Evolutionary conservation across 1,140 invertebrate species (phyloP).

Genomic region (Brachystomella parvula): DNA sequence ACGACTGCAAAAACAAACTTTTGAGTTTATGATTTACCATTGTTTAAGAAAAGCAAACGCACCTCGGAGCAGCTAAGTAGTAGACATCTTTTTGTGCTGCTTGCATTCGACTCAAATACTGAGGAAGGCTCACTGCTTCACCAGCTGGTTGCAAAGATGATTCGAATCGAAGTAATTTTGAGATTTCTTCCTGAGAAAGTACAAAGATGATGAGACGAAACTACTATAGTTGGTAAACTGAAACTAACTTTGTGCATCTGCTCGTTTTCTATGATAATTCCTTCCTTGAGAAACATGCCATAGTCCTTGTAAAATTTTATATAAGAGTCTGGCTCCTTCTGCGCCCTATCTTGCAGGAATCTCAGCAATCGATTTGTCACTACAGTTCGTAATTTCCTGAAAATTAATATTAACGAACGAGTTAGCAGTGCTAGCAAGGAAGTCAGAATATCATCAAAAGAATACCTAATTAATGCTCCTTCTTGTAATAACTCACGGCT

Average conservation of each 20-base stretch:
- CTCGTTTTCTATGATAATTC: constrained; percentile 74
- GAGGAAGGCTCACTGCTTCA: constrained; percentile 67
- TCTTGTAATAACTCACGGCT: constrained; percentile 93
- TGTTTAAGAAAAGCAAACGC: constrained; percentile 2
- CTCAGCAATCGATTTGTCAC: constrained; percentile 75
- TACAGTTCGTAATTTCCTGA: constrained; percentile 74
- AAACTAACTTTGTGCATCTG: constrained; percentile 65
- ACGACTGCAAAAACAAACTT: constrained; percentile 55
- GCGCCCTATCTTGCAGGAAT: constrained; percentile 75
- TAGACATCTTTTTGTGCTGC: constrained; percentile 78
- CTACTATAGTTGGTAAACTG: background rate
- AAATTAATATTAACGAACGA: constrained; percentile 28
- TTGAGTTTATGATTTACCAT: background rate
- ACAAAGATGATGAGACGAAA: constrained; percentile 24
- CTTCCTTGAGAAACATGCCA: constrained; percentile 88
- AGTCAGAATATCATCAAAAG: constrained; percentile 25
- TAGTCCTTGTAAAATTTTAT: constrained; percentile 85
- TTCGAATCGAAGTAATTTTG: constrained; percentile 84
- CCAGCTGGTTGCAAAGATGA: constrained; percentile 69
- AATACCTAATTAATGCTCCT: constrained; percentile 75
- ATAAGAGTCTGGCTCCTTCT: constrained; percentile 74
- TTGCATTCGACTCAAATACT: constrained; percentile 68
- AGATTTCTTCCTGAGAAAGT: constrained; percentile 71
- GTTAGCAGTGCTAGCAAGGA: background rate
- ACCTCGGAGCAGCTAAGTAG: constrained; percentile 88